phyloP scores from a whole-genome alignment of 2,888 invertebrate genomes.

The Norana najaformis region DNA sequence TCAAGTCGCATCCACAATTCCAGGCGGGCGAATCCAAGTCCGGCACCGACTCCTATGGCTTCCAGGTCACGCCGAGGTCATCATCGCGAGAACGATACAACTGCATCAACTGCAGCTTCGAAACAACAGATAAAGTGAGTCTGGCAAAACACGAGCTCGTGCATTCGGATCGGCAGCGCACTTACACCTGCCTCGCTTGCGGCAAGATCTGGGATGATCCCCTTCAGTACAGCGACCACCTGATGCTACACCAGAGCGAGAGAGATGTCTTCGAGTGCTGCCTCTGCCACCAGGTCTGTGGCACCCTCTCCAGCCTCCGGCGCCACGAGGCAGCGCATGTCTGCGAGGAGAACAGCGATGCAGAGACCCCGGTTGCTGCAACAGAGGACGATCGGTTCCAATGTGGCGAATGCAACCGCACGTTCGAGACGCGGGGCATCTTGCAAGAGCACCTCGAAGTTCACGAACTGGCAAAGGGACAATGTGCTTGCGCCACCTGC shows the following conservation, averaged over 20 bases:
- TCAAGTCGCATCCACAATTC: conserved; percentile 44
- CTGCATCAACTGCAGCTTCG: conserved; percentile 40
- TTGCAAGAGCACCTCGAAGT: conserved; percentile 35
- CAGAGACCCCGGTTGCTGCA: not conserved
- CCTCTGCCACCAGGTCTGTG: conserved; percentile 42
- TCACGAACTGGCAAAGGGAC: conserved; percentile 21
- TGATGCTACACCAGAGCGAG: conserved; percentile 37
- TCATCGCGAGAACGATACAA: conserved; percentile 26
- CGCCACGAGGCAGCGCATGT: conserved; percentile 40
- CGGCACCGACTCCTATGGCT: conserved; percentile 27
- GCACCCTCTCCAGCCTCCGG: conserved; percentile 33
- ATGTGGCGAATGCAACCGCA: conserved; percentile 25
- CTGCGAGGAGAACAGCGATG: conserved; percentile 26
- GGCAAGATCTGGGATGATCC: conserved; percentile 41
- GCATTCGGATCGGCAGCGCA: conserved; percentile 36
- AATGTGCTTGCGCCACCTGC: conserved; percentile 33
- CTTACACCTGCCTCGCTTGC: conserved; percentile 42
- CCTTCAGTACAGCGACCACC: conserved; percentile 41
- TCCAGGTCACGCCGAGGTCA: conserved; percentile 31
- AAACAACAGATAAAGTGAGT: conserved; percentile 34
- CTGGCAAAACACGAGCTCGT: conserved; percentile 39
- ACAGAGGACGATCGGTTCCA: conserved; percentile 14
- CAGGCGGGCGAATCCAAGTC: not conserved
- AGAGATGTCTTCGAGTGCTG: conserved; percentile 43
- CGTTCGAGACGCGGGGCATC: not conserved